phyloP scores from a whole-genome alignment of 2,113 vertebrate genomes.

The Callipepla squamata region DNA sequence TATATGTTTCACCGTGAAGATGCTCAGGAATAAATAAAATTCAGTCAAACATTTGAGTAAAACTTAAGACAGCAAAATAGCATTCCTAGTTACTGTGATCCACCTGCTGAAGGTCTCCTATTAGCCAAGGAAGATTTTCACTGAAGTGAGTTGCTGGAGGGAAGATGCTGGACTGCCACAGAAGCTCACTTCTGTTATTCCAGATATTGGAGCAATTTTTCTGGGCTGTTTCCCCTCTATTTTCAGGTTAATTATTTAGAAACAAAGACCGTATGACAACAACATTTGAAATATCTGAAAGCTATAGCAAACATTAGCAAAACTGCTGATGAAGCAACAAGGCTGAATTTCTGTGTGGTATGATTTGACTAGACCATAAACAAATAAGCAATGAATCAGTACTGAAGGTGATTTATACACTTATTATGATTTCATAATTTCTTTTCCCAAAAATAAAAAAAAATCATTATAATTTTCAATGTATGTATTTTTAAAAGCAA shows the following conservation, averaged over 20 bases:
- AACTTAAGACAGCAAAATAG: background rate
- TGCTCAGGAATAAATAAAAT: background rate
- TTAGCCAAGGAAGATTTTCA: background rate
- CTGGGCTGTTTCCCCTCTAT: background rate
- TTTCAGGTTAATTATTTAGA: background rate
- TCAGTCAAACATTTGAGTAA: background rate
- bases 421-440: background rate
- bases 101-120: background rate
- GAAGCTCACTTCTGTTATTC: background rate
- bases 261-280: background rate
- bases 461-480: background rate
- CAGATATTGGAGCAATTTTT: background rate
- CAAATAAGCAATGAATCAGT: background rate
- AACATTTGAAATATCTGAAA: background rate
- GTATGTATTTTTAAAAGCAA: background rate
- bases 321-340: background rate
- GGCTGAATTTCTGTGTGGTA: background rate
- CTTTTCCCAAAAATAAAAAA: background rate
- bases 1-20: slow-evolving; percentile 74
- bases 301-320: background rate
- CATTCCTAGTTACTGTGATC: background rate
- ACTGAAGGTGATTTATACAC: background rate
- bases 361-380: background rate
- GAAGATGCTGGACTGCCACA: background rate
- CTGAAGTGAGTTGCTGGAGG: background rate